phyloP scores from a whole-genome alignment of 2,888 invertebrate genomes.

The Campoplex nolae region DNA sequence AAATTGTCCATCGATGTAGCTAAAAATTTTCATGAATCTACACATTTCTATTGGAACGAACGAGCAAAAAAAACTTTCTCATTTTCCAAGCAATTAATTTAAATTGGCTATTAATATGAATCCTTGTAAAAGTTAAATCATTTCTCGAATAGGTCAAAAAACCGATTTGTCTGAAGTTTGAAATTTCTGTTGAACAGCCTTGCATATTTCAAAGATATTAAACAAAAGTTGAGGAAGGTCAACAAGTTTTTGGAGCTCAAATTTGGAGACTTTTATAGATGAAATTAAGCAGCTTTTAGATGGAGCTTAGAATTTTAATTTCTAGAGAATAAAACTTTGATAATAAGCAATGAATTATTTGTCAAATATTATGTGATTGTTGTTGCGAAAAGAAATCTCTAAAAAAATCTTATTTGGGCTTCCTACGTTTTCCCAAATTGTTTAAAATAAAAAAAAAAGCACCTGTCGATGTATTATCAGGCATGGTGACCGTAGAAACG shows the following conservation, averaged over 20 bases:
- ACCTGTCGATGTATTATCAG: conserved; percentile 74
- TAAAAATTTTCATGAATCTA: background rate
- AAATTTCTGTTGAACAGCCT: too few relatives aligned
- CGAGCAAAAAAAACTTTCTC: background rate
- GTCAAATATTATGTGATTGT: too few relatives aligned
- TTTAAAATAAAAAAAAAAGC: conserved; percentile 35
- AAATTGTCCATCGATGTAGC: background rate
- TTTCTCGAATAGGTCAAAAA: background rate
- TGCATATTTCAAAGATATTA: too few relatives aligned
- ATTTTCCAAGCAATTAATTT: background rate
- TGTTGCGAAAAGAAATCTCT: too few relatives aligned
- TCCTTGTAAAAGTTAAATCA: background rate
- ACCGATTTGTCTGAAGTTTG: background rate
- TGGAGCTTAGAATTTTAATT: too few relatives aligned
- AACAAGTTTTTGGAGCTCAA: too few relatives aligned
- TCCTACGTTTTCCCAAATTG: background rate
- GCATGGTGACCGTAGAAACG: conserved; percentile 76
- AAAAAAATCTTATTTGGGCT: background rate
- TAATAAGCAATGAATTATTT: too few relatives aligned
- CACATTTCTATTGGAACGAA: background rate
- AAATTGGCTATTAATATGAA: background rate
- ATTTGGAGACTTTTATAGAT: too few relatives aligned
- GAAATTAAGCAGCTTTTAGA: too few relatives aligned
- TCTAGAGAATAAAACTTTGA: too few relatives aligned
- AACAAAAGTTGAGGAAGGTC: too few relatives aligned